phyloP scores from a whole-genome alignment of 2,888 invertebrate genomes.

The Epistrophella euchroma region DNA sequence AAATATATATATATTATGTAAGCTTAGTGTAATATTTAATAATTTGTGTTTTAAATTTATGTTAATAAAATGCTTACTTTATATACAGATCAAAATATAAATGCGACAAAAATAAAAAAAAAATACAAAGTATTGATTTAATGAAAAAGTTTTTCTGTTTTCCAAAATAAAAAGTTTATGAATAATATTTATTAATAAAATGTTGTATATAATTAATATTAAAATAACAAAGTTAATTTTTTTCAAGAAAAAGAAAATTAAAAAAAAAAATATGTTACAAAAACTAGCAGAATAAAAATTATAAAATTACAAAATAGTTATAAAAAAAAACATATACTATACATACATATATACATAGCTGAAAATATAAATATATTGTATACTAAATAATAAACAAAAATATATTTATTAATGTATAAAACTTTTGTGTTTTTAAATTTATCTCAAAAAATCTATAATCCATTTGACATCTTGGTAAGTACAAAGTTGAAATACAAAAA shows the following conservation, averaged over 20 bases:
- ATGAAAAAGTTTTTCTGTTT: neutral
- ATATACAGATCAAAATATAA: slow-evolving; percentile 22
- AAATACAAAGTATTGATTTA: neutral
- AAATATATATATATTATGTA: slow-evolving; percentile 9
- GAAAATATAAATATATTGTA: slow-evolving; percentile 74
- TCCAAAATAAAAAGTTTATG: neutral
- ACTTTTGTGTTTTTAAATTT: neutral
- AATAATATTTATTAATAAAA: slow-evolving; percentile 47
- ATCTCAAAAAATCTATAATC: too few relatives aligned
- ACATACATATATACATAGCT: slow-evolving; percentile 72
- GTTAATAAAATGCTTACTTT: slow-evolving; percentile 1
- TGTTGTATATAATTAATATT: slow-evolving; percentile 62
- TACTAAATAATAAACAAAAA: slow-evolving; percentile 71
- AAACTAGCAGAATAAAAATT: slow-evolving; percentile 37
- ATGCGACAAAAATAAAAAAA: slow-evolving; percentile 13
- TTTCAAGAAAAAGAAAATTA: slow-evolving; percentile 46
- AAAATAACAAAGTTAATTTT: slow-evolving; percentile 19
- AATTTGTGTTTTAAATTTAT: slow-evolving; percentile 30
- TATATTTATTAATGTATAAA: slow-evolving; percentile 76
- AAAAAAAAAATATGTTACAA: slow-evolving; percentile 43
- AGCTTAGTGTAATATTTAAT: slow-evolving; percentile 9
- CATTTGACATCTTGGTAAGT: too few relatives aligned
- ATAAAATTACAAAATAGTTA: slow-evolving; percentile 34
- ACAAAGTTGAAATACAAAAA: too few relatives aligned
- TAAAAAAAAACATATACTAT: slow-evolving; percentile 55